These are phyloP conservation scores for Cenopis cana DNA, from an alignment of 2,888 invertebrate species.

Conservation along the genomic window DNA sequence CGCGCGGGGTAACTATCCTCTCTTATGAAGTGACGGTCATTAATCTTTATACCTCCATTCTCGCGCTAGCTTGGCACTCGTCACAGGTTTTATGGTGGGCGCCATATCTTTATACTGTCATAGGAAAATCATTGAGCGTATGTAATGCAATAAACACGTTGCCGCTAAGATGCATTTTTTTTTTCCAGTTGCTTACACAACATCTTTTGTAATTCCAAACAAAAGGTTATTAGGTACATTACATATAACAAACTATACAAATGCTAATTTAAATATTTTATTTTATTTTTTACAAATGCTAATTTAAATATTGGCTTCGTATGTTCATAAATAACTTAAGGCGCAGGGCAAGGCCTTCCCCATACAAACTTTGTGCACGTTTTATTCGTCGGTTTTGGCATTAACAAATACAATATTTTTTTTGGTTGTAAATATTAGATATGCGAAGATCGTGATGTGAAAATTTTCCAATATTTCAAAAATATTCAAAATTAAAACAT, in stretches of 20 bases:
- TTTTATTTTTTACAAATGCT: too few relatives aligned
- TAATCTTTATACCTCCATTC: constrained; percentile 60
- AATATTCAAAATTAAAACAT: too few relatives aligned
- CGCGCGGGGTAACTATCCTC: constrained; percentile 34
- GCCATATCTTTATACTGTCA: constrained; percentile 51
- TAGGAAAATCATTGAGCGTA: constrained; percentile 26
- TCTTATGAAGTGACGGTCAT: constrained; percentile 52
- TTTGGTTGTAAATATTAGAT: too few relatives aligned
- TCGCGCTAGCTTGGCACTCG: constrained; percentile 51
- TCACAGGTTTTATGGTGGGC: constrained; percentile 54
- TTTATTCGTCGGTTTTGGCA: too few relatives aligned
- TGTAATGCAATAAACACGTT: constrained; percentile 25
- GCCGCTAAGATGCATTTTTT: constrained; percentile 8
- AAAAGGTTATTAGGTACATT: constrained; percentile 9
- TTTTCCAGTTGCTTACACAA: too few relatives aligned
- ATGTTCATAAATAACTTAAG: neutral
- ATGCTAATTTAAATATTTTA: neutral
- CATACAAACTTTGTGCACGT: too few relatives aligned
- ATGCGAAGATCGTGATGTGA: too few relatives aligned
- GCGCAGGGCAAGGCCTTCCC: too few relatives aligned
- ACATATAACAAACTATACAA: neutral
- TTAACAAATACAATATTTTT: too few relatives aligned
- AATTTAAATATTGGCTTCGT: neutral
- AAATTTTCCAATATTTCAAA: too few relatives aligned
- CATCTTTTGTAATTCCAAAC: constrained; percentile 13